Evolutionary conservation across 1,140 invertebrate genomes (phyloP).

Genomic region (Bombus balteatus): DNA sequence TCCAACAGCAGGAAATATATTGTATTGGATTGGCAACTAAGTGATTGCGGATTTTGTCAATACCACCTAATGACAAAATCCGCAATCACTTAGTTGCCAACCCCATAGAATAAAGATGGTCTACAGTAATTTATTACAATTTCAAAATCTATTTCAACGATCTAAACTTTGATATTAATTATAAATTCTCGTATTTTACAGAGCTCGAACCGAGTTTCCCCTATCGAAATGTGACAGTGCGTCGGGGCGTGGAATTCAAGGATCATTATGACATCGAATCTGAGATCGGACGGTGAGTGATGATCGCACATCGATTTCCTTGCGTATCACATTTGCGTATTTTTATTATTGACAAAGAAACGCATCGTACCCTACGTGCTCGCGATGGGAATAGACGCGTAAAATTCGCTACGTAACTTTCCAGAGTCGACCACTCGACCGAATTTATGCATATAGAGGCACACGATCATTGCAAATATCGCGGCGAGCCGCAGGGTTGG

Average conservation of each 20-base stretch:
- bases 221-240: conserved; percentile 90
- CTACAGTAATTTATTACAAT: neutral
- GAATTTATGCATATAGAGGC: neutral
- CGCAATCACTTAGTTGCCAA: no score
- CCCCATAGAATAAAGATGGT: no score
- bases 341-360: conserved; percentile 1
- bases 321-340: neutral
- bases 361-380: neutral
- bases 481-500: neutral
- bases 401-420: neutral
- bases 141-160: neutral
- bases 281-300: conserved; percentile 89
- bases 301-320: neutral
- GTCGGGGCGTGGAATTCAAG: conserved; percentile 90
- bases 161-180: neutral
- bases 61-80: no score
- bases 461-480: conserved; percentile 15
- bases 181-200: conserved; percentile 80
- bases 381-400: neutral
- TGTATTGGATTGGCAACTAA: no score
- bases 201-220: conserved; percentile 93
- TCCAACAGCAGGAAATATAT: neutral
- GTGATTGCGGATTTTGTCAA: no score
- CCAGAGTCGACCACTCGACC: neutral
- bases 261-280: conserved; percentile 91